These are phyloP conservation scores for Caracal caracal DNA, from an alignment of 2,113 vertebrate genomes.

Conservation along the genomic window DNA sequence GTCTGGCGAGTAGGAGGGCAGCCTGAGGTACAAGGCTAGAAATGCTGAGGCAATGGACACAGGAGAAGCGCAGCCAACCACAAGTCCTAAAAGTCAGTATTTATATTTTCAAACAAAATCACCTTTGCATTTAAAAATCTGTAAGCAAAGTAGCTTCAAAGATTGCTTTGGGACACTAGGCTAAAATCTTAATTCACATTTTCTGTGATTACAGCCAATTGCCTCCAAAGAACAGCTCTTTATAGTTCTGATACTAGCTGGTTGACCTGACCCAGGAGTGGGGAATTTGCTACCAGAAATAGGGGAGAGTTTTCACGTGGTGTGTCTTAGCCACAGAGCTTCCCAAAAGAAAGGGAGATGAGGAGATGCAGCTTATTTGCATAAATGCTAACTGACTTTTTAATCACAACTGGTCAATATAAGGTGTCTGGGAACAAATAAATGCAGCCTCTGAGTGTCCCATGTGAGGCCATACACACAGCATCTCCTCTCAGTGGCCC, in stretches of 20 bases:
- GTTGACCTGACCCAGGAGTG: neutral
- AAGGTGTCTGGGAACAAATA: neutral
- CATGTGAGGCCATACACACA: accelerated
- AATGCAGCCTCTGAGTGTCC: neutral
- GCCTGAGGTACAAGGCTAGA: neutral
- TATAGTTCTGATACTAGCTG: neutral
- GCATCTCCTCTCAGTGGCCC: neutral
- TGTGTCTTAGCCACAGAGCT: neutral
- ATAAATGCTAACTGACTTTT: neutral
- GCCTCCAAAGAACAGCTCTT: neutral
- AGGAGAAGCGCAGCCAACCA: neutral
- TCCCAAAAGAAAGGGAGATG: neutral
- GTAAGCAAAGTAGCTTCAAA: neutral
- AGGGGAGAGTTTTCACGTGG: neutral
- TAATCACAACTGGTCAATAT: neutral
- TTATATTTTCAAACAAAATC: neutral
- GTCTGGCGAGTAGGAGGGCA: accelerated
- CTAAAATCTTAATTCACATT: neutral
- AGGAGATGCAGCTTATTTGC: neutral
- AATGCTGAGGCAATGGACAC: accelerated
- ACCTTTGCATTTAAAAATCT: neutral
- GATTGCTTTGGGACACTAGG: neutral
- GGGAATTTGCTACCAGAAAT: neutral
- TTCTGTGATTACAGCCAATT: neutral
- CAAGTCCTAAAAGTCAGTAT: neutral